Evolutionary conservation across 2,888 invertebrate species (phyloP).

Genomic region (Metacarcinus magister): DNA sequence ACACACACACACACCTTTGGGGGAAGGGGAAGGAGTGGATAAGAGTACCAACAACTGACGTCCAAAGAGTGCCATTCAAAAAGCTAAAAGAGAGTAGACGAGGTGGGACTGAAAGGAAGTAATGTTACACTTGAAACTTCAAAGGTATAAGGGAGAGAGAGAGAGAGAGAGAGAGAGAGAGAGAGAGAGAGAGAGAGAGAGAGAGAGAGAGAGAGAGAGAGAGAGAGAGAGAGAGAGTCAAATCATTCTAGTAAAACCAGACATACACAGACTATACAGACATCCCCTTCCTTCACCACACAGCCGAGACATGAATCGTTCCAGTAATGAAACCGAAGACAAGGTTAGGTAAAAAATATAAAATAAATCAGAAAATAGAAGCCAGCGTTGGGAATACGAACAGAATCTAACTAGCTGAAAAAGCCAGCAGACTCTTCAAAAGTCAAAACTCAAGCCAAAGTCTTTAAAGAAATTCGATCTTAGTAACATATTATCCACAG

Average conservation of each 20-base stretch:
- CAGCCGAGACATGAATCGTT: neutral
- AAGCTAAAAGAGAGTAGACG: neutral
- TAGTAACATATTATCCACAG: neutral
- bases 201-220: conserved; percentile 31
- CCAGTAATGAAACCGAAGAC: neutral
- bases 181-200: conserved; percentile 40
- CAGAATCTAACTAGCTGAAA: neutral
- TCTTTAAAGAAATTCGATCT: neutral
- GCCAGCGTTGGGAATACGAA: neutral
- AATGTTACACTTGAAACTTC: neutral
- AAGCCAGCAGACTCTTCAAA: neutral
- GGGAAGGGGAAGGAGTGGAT: neutral
- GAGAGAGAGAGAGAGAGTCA: conserved; percentile 40
- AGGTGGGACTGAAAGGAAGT: neutral
- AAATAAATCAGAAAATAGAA: neutral
- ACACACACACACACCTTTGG: neutral
- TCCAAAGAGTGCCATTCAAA: neutral
- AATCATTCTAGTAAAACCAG: neutral
- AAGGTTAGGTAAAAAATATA: neutral
- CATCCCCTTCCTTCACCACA: neutral
- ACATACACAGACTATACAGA: neutral
- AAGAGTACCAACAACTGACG: conserved; percentile 14
- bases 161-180: conserved; percentile 26
- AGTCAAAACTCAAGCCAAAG: neutral
- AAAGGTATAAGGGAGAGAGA: neutral